Percentiles rank a stretch among this genome's conserved stretches.
Conservation (phyloP, 2,113 vertebrate genomes). For the Butorides virescens region DNA sequence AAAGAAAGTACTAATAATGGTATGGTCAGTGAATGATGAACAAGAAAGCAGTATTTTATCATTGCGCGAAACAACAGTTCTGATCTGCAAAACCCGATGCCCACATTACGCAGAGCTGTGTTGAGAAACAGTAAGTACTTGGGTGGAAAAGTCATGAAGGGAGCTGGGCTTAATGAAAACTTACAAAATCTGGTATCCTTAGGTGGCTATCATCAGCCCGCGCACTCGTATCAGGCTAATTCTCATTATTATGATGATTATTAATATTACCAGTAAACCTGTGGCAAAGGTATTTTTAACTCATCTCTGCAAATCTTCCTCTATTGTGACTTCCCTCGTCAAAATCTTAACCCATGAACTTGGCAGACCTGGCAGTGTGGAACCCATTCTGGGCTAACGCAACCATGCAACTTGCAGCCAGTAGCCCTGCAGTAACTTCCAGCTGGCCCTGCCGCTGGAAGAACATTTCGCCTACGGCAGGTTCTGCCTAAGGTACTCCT, state of each 20-base stretch:
- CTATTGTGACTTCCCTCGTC: background rate
- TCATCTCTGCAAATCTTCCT: background rate
- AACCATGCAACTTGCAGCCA: background rate
- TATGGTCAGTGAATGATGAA: background rate
- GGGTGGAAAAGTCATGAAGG: background rate
- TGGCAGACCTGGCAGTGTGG: rapidly evolving
- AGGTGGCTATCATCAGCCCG: background rate
- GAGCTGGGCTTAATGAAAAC: background rate
- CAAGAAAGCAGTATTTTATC: background rate
- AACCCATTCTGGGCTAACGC: background rate
- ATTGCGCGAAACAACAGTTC: background rate
- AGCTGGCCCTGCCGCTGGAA: background rate
- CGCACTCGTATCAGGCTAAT: background rate
- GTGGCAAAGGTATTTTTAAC: background rate
- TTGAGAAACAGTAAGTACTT: background rate
- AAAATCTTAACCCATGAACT: background rate
- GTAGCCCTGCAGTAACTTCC: background rate
- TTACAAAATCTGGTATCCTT: background rate
- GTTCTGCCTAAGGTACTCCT: background rate
- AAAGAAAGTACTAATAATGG: background rate
- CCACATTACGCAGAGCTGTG: background rate
- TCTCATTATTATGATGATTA: background rate
- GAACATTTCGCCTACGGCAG: background rate
- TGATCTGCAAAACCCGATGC: background rate
- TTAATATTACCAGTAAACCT: background rate